Base-by-base conservation (phyloP, 2,113 vertebrate genomes). In the Coptodon bakossiorum region DNA sequence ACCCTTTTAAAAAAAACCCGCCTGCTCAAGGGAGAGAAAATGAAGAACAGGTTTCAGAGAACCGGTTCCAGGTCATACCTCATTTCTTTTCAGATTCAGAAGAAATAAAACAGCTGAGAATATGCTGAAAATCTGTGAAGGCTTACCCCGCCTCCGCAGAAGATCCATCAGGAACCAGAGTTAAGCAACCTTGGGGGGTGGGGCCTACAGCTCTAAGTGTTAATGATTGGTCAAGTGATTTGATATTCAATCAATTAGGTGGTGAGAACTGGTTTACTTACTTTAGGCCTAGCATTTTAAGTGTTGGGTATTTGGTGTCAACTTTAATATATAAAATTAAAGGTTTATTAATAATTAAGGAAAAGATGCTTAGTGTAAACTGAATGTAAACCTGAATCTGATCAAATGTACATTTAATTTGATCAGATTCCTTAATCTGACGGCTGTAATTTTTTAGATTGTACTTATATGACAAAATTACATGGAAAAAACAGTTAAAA, bases 251-350 rank as follows among this genome's bases (percentile, higher is more conserved):
- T 78, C 45, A n/a, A 31, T 31, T 19, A 29, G 71, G 3, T 76
- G 1, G 43, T 48, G 5, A 48, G 24, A 76, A 76, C 24, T 27
- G 6, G 4, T 48, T 48, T 0, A 10, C 68, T 48, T 76, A 0
- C 40, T 48, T 76, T 76, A 29, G 40, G 22, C 43, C 40, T 6
- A 48, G 68, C 22, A 73, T 73, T 17, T 14, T 68, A 22, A 0
- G 36, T 40, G 63, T 24, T 22, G 34, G 34, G 6, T 5, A n/a
- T 66, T 66, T 66, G 61, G 59, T 63, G 43, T 36, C 59, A 63
- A n/a, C 59, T 63, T 63, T 36, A 56, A 56, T 1, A 6, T 56
- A 56, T 27, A 56, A 56, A 56, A 27, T 0, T 22, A 56, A 56
- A 56, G 22, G 6, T 66, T 66, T 3, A 66, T 66, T n/a, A 36